Percentiles rank a stretch among this genome's conserved stretches.
Evolutionary conservation across 2,797 vertebrate genomes (phyloP).

Genomic region (Setipinna tenuifilis): DNA sequence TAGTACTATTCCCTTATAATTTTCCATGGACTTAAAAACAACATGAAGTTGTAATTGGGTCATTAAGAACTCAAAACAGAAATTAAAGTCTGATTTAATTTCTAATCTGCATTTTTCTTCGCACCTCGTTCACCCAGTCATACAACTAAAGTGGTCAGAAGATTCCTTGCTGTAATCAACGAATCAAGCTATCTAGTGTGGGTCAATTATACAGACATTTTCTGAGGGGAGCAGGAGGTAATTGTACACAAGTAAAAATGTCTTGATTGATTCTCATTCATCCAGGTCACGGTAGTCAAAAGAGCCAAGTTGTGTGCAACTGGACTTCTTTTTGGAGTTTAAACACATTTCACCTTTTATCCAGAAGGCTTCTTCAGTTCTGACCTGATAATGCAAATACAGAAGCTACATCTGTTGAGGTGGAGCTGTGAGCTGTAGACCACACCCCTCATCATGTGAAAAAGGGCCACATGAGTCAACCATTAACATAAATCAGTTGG

Average conservation of each 20-base stretch:
- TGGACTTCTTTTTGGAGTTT: no score
- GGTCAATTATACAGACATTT: neutral
- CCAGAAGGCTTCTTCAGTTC: no score
- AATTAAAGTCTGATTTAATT: neutral
- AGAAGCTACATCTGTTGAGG: no score
- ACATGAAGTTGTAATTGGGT: neutral
- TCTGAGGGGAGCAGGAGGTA: neutral
- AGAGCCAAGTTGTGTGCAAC: no score
- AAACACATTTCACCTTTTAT: no score
- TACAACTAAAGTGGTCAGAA: neutral
- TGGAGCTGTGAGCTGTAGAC: no score
- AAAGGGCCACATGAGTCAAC: no score
- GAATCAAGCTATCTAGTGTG: neutral
- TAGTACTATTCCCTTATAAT: neutral
- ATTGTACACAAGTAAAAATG: neutral
- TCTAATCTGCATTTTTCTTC: neutral
- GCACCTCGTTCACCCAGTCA: neutral
- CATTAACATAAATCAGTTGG: no score
- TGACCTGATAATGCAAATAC: no score
- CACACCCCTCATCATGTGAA: no score
- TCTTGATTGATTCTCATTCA: no score
- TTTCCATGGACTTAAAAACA: neutral
- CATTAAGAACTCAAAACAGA: neutral
- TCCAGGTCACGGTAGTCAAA: no score
- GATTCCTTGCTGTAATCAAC: neutral